These are phyloP conservation scores for Paramacrobiotus metropolitanus DNA, from an alignment of 1,140 invertebrate genomes.

Conservation along the genomic window DNA sequence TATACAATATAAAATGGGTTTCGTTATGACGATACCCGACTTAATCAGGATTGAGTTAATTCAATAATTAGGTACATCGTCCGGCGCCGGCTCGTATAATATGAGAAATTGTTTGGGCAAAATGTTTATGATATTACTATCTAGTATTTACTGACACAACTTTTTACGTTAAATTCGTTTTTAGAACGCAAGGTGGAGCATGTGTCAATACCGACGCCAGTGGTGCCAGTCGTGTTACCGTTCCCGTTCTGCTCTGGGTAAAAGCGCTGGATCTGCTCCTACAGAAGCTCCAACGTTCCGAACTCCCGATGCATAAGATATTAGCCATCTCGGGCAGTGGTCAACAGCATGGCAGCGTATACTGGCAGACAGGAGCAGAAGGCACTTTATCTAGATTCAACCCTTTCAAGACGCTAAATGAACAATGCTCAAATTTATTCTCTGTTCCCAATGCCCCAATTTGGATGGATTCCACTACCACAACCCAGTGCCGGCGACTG, in stretches of 20 bases:
- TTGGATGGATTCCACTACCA: slow-evolving; percentile 88
- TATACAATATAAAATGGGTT: too few relatives aligned
- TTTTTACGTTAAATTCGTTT: too few relatives aligned
- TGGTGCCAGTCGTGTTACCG: slow-evolving; percentile 39
- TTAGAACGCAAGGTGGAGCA: slow-evolving; percentile 54
- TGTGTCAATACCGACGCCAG: slow-evolving; percentile 25
- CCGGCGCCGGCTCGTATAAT: too few relatives aligned
- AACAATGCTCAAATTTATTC: slow-evolving; percentile 41
- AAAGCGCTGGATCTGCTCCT: slow-evolving; percentile 76
- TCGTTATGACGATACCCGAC: too few relatives aligned
- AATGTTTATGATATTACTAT: too few relatives aligned
- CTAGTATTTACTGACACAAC: too few relatives aligned
- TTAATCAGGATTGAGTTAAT: too few relatives aligned
- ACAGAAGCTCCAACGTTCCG: slow-evolving; percentile 37
- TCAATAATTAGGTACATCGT: too few relatives aligned
- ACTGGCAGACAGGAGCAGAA: slow-evolving; percentile 55
- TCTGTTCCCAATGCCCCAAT: slow-evolving; percentile 56
- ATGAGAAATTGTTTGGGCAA: too few relatives aligned
- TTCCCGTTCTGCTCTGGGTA: slow-evolving; percentile 74
- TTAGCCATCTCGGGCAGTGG: slow-evolving; percentile 61
- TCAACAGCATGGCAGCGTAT: slow-evolving; percentile 91
- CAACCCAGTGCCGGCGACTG: slow-evolving; percentile 44
- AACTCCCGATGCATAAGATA: slow-evolving; percentile 42
- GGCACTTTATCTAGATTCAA: slow-evolving; percentile 37
- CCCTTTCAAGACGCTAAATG: slow-evolving; percentile 48